Conservation (phyloP, 1,140 invertebrate genomes). For the Eupristina koningsbergeri region DNA sequence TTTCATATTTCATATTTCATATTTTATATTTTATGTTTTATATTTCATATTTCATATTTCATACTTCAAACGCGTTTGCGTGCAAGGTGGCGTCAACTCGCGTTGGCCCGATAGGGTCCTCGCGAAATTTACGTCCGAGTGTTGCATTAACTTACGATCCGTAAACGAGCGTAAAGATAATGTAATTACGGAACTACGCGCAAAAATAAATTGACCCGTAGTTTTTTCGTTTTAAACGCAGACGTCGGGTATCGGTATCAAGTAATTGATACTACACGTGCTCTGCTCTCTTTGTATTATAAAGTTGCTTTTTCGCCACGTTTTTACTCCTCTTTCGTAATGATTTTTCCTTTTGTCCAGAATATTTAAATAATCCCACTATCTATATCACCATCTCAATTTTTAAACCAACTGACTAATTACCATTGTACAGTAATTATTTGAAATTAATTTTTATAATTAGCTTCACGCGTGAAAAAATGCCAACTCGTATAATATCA, state of each 20-base stretch:
- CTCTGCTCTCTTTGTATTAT: neutral
- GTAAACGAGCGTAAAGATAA: slow-evolving; percentile 7
- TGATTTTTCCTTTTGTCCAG: no score
- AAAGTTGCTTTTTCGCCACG: neutral
- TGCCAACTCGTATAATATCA: no score
- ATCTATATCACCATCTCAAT: no score
- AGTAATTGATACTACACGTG: neutral
- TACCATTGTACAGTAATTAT: no score
- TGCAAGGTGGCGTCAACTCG: slow-evolving; percentile 2
- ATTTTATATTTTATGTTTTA: no score
- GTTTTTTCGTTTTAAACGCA: neutral
- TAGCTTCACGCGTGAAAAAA: no score
- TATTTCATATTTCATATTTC: slow-evolving; percentile 30
- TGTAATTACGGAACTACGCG: neutral
- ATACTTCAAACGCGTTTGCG: neutral
- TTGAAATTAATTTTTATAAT: no score
- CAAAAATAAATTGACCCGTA: neutral
- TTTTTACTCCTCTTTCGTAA: no score
- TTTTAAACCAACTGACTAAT: no score
- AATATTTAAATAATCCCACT: no score
- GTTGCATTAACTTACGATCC: slow-evolving; percentile 13
- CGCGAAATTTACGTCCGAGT: slow-evolving; percentile 21
- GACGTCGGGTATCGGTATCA: neutral
- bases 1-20: no score
- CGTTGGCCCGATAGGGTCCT: neutral